Evolutionary conservation across 64 coral and sea anemone genomes (phyloP), one percentile per base, ranked within the genome.

Genomic region (Dendronephthya gigantea): DNA sequence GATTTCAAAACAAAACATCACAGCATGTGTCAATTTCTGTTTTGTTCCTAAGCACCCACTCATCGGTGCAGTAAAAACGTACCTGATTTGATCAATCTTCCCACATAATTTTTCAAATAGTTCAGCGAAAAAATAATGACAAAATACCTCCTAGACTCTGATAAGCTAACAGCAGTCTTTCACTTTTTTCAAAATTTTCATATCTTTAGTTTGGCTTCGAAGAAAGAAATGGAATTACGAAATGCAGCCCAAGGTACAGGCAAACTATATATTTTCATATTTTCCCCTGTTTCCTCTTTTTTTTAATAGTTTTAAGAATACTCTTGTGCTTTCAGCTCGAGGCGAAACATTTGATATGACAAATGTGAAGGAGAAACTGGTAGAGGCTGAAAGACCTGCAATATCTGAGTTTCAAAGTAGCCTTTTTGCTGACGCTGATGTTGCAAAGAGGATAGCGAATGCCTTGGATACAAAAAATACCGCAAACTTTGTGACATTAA

Each of bases 351-450:
- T 36, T 79, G 72, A 79, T 16, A 79, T 79, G 72, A 34, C 72
- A 79, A 36, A 15, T 36, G 19, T 79, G 32, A 79, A 79, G 22
- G 72, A 79, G 0, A 79, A 79, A 35, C 72, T 79, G 9, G 16
- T 79, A 16, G 72, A 79, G 29, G 1, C 72, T 0, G 72, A 35
- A 36, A 79, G 29, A 79, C 72, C 72, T 36, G 72, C 72, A 1
- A 79, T 35, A 79, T 79, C 72, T 34, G 72, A 79, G 32, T 79
- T 79, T 79, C 72, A 79, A 79, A 34, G 72, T 36, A 79, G 72
- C 36, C 72, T 79, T 12, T 33, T 79, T 34, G 72, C 72, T 28
- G 72, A 79, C 12, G 72, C 72, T 10, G 72, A 79, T 33, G 72
- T 79, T 10, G 72, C 72, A 0, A 79, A 79, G 36, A 34, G 72